A percentile compares a stretch with the other conserved stretches of the same genome.
Evolutionary conservation across 2,113 vertebrate genomes (phyloP).

Genomic region (Sterna hirundo): DNA sequence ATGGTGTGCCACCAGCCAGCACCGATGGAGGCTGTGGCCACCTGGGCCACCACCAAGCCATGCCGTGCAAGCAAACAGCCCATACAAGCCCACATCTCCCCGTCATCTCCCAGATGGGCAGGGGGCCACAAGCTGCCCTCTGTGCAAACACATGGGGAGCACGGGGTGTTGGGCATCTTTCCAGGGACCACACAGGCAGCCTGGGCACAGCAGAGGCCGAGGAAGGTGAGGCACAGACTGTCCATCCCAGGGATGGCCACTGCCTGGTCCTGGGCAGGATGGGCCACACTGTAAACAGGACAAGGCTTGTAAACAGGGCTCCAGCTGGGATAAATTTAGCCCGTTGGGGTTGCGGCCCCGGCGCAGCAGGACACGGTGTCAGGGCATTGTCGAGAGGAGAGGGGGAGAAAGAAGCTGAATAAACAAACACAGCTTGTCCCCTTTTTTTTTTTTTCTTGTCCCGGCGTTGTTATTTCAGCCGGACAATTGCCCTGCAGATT

Average conservation of each 20-base stretch:
- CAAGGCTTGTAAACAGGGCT: slow-evolving; percentile 77
- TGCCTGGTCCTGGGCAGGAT: slow-evolving; percentile 57
- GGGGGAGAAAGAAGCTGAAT: slow-evolving; percentile 71
- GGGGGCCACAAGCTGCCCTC: not conserved
- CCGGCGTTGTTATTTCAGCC: slow-evolving; percentile 75
- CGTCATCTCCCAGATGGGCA: not conserved
- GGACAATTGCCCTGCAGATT: slow-evolving; percentile 64
- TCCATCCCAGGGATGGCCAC: not conserved
- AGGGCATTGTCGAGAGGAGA: slow-evolving; percentile 71
- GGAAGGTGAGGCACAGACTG: not conserved
- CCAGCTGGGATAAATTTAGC: slow-evolving; percentile 78
- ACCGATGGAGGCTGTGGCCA: not conserved
- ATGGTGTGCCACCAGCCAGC: not conserved
- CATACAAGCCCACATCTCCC: not conserved
- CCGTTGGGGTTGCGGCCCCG: slow-evolving; percentile 56
- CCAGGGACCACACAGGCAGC: not conserved
- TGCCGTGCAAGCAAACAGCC: not conserved
- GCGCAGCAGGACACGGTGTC: slow-evolving; percentile 69
- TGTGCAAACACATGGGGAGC: not conserved
- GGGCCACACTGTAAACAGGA: slow-evolving; percentile 74
- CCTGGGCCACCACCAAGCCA: not conserved
- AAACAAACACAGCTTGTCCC: slow-evolving; percentile 72
- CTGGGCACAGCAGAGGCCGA: not conserved
- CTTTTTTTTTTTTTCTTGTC: slow-evolving; percentile 15
- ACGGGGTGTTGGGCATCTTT: not conserved